These are phyloP conservation scores for Diorhabda elongata DNA, from an alignment of 1,140 invertebrate species.

Conservation along the genomic window DNA sequence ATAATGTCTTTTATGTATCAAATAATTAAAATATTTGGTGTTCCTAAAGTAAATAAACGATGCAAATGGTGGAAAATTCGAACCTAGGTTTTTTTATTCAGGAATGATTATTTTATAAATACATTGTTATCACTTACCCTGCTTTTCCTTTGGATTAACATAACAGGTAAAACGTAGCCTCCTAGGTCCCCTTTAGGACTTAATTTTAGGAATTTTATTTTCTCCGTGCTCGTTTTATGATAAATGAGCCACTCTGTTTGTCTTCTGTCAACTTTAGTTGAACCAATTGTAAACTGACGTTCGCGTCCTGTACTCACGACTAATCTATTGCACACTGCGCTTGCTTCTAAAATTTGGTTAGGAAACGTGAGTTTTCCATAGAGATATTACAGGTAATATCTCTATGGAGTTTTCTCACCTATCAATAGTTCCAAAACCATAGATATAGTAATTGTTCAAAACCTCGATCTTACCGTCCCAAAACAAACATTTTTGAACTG, in stretches of 20 bases:
- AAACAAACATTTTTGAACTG: too few relatives aligned
- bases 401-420: too few relatives aligned
- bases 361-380: too few relatives aligned
- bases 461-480: too few relatives aligned
- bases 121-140: neutral
- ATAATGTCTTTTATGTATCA: neutral
- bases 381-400: too few relatives aligned
- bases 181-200: neutral
- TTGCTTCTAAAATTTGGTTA: too few relatives aligned
- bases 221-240: neutral
- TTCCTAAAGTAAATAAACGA: neutral
- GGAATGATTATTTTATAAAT: neutral
- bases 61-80: neutral
- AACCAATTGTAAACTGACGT: too few relatives aligned
- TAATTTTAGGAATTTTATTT: neutral
- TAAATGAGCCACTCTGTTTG: neutral
- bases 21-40: neutral
- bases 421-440: too few relatives aligned
- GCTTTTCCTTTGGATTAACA: neutral
- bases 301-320: too few relatives aligned
- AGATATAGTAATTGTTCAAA: too few relatives aligned
- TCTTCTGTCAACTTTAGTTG: neutral
- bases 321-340: too few relatives aligned
- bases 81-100: neutral
- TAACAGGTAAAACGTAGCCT: neutral